Percentiles rank a stretch among this genome's conserved stretches.
Conservation (phyloP, 2,888 invertebrate species). For the Sepioteuthis lessoniana region DNA sequence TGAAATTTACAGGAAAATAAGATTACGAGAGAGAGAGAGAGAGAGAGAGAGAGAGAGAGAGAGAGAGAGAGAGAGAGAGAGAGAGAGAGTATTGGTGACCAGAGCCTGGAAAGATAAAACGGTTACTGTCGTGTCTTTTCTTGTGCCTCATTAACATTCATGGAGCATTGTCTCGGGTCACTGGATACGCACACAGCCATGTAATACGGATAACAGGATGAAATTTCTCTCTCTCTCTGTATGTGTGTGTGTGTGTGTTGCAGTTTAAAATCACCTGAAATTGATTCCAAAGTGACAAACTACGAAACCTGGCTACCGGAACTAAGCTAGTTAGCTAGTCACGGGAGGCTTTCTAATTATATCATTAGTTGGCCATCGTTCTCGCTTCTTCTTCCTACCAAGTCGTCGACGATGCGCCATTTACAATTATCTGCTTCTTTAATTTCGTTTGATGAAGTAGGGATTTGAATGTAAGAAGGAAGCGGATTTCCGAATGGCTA, state of each 20-base stretch:
- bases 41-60: too few species aligned
- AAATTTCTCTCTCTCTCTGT: too few species aligned
- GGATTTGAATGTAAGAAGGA: constrained; percentile 17
- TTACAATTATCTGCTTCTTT: neutral
- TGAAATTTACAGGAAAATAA: too few species aligned
- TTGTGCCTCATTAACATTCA: neutral
- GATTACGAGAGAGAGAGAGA: too few species aligned
- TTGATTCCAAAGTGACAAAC: neutral
- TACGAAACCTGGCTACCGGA: neutral
- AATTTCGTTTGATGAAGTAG: constrained; percentile 7
- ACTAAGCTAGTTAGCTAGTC: neutral
- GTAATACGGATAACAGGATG: neutral
- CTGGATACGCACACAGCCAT: neutral
- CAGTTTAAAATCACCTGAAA: neutral
- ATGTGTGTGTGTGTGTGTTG: too few species aligned
- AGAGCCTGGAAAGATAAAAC: neutral
- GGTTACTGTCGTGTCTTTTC: neutral
- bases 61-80: neutral
- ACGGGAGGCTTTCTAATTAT: constrained; percentile 11
- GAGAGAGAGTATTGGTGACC: neutral
- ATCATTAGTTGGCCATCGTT: neutral
- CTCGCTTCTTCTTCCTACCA: neutral
- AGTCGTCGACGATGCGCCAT: too few species aligned
- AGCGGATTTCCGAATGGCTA: neutral
- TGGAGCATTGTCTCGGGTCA: neutral